Conservation (phyloP, 2,113 vertebrate species). For the Hassar affinis region DNA sequence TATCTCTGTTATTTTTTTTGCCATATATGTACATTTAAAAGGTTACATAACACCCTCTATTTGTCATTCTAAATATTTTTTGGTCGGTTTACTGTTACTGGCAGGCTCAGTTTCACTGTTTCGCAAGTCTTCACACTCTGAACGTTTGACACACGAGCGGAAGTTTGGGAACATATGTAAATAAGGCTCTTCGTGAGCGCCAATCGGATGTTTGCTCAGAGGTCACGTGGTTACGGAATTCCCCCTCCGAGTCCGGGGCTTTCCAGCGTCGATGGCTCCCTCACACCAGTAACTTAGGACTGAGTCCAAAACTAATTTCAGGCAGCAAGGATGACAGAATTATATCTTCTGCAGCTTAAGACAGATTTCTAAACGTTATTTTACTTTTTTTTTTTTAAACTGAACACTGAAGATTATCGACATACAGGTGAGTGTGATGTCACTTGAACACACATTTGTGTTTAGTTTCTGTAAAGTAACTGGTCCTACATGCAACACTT, state of each 20-base stretch:
- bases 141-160: slow-evolving; percentile 9
- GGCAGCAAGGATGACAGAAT: background rate
- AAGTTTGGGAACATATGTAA: slow-evolving; percentile 44
- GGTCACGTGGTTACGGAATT: slow-evolving; percentile 68
- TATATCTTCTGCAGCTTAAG: background rate
- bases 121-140: background rate
- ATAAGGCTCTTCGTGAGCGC: background rate
- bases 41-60: background rate
- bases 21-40: background rate
- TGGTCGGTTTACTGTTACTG: background rate
- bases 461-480: background rate
- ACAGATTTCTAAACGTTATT: background rate
- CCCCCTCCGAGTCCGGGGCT: slow-evolving; percentile 70
- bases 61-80: too few relatives aligned
- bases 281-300: background rate
- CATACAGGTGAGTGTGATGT: slow-evolving; percentile 4
- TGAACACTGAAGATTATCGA: background rate
- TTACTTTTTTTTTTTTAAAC: background rate
- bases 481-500: background rate
- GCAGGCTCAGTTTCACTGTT: background rate
- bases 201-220: slow-evolving; percentile 3
- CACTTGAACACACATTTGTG: background rate
- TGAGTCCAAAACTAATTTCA: background rate
- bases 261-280: slow-evolving; percentile 60
- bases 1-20: background rate